Percentiles rank a stretch among this genome's conserved stretches.
Conservation (phyloP, 2,888 invertebrate genomes). For the Sthenelais limicola region DNA sequence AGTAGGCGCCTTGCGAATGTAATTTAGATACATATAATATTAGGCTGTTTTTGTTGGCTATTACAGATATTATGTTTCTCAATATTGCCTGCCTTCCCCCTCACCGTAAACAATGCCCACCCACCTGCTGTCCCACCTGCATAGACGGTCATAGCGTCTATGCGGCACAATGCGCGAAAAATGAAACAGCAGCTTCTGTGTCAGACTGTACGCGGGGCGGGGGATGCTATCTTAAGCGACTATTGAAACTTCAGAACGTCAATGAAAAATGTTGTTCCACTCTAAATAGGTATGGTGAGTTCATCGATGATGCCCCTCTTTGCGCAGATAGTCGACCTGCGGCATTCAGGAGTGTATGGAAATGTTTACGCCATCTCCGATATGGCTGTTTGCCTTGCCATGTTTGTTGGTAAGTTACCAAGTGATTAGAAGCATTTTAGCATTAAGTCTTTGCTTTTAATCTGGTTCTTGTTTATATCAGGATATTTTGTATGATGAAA, state of each 20-base stretch:
- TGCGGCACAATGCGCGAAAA: too few species aligned
- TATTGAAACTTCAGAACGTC: not conserved
- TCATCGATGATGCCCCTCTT: slow-evolving; percentile 53
- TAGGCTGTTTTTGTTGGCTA: too few species aligned
- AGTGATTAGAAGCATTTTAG: not conserved
- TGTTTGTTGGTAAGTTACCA: slow-evolving; percentile 48
- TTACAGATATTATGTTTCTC: too few species aligned
- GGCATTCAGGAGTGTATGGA: slow-evolving; percentile 48
- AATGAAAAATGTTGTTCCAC: not conserved
- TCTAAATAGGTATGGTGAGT: slow-evolving; percentile 49
- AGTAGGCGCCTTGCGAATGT: too few species aligned
- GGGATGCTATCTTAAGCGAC: not conserved
- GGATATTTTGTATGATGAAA: not conserved
- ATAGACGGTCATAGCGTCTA: too few species aligned
- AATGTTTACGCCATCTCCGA: slow-evolving; percentile 53
- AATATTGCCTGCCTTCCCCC: too few species aligned
- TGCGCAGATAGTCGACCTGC: slow-evolving; percentile 48
- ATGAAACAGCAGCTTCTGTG: not conserved
- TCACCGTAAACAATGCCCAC: too few species aligned
- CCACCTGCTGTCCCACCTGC: too few species aligned
- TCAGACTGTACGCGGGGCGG: not conserved
- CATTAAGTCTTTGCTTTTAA: too few species aligned
- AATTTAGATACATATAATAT: too few species aligned
- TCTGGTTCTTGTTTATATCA: not conserved
- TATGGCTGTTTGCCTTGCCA: slow-evolving; percentile 52